A percentile compares a stretch with the other conserved stretches of the same genome.
These are phyloP conservation scores for Neodiprion fabricii DNA, from an alignment of 1,140 invertebrate genomes.

Conservation along the genomic window DNA sequence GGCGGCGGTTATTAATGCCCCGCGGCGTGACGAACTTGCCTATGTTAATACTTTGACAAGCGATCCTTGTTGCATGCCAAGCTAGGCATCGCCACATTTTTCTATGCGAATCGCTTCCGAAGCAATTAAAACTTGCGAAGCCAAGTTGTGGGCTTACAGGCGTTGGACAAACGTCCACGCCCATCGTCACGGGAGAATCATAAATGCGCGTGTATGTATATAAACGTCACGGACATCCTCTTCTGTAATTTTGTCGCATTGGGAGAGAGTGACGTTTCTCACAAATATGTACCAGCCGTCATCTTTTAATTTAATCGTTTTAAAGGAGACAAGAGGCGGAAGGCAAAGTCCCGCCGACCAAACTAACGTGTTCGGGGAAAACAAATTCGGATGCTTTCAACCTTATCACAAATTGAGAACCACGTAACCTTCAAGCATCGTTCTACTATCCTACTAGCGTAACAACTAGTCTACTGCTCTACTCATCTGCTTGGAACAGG, in stretches of 20 bases:
- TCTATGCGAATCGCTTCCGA: slow-evolving; percentile 2
- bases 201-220: not conserved
- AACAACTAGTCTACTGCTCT: too few species aligned
- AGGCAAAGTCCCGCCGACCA: not conserved
- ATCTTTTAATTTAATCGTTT: not conserved
- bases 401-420: not conserved
- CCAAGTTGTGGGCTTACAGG: not conserved
- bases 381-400: not conserved
- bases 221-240: not conserved
- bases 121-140: not conserved
- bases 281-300: too few species aligned
- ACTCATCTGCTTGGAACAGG: too few species aligned
- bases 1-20: not conserved
- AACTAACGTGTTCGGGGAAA: not conserved
- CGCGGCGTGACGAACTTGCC: not conserved
- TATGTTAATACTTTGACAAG: not conserved
- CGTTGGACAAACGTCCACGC: not conserved
- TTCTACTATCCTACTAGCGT: too few species aligned
- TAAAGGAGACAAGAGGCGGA: not conserved
- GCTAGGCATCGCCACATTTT: not conserved
- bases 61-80: not conserved
- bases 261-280: too few species aligned
- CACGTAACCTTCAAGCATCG: not conserved
- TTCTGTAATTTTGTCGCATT: not conserved
- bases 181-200: not conserved